These are phyloP conservation scores for Trichacis sp. DNA, from an alignment of 2,888 invertebrate genomes.

Conservation along the genomic window DNA sequence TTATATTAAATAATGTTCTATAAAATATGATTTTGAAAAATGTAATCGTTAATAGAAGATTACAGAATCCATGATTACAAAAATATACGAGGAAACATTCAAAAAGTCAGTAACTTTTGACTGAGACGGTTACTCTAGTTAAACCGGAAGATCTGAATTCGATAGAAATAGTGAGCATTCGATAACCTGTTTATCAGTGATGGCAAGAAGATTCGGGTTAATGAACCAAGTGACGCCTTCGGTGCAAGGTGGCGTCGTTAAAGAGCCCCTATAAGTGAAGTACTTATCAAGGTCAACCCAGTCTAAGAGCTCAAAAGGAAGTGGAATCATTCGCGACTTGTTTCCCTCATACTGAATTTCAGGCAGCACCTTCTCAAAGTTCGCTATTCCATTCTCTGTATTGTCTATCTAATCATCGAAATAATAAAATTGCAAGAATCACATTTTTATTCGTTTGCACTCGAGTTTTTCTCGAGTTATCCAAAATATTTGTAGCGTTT, in stretches of 20 bases:
- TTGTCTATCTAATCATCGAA: not conserved
- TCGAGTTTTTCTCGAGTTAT: not conserved
- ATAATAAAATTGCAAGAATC: no score
- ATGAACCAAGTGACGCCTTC: constrained; percentile 72
- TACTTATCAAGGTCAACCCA: constrained; percentile 6
- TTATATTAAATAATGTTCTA: not conserved
- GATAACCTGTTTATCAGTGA: not conserved
- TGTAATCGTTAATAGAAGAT: no score
- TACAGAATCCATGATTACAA: no score
- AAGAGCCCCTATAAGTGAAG: constrained; percentile 70
- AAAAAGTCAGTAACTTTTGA: no score
- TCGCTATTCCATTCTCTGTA: not conserved
- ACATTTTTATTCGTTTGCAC: no score
- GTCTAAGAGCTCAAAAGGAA: not conserved
- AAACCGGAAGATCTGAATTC: not conserved
- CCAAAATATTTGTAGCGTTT: not conserved
- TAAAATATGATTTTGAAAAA: no score
- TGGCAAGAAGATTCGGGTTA: not conserved
- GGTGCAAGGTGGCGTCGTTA: constrained; percentile 70
- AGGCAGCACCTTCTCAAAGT: not conserved
- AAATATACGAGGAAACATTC: no score
- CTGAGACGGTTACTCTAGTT: not conserved
- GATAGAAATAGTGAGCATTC: not conserved
- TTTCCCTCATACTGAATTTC: not conserved
- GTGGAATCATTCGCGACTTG: not conserved